Conservation (phyloP, 23 tunicate genomes). For the Ciona savignyi region DNA sequence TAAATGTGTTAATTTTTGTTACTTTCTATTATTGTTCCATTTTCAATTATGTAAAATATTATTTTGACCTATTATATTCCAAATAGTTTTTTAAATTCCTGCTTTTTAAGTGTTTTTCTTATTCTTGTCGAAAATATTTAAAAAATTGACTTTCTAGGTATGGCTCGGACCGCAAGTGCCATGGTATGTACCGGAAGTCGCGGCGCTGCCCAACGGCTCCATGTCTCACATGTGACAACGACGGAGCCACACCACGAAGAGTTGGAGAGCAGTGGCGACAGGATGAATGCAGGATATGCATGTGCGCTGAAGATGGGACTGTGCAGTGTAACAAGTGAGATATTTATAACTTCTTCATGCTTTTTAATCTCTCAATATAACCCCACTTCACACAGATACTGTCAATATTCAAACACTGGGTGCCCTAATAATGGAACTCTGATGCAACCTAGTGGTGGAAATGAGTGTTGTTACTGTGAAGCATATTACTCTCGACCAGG, state of each 20-base stretch:
- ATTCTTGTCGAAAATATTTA: background rate
- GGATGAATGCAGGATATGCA: constrained; percentile 34
- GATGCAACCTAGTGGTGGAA: constrained; percentile 4
- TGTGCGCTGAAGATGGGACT: constrained; percentile 21
- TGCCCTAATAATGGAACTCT: constrained; percentile 46
- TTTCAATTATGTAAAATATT: no score
- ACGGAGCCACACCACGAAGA: constrained; percentile 5
- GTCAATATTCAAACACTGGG: constrained; percentile 21
- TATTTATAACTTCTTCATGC: no score
- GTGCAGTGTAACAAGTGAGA: constrained; percentile 45
- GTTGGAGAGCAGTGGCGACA: constrained; percentile 68
- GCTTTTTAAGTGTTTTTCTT: no score
- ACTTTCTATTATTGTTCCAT: no score
- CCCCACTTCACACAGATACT: constrained; percentile 16
- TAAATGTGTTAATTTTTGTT: no score
- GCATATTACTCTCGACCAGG: background rate
- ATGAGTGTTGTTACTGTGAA: constrained; percentile 42
- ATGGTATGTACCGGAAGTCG: constrained; percentile 47
- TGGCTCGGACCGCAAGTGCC: constrained; percentile 38
- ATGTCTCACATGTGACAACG: constrained; percentile 37
- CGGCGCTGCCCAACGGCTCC: constrained; percentile 44
- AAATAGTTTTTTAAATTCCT: no score
- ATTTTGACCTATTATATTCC: no score
- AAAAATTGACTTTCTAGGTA: constrained; percentile 9
- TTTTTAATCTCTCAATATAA: no score